Evolutionary conservation across 2,888 invertebrate genomes (phyloP).

Genomic region (Ariolimax columbianus): DNA sequence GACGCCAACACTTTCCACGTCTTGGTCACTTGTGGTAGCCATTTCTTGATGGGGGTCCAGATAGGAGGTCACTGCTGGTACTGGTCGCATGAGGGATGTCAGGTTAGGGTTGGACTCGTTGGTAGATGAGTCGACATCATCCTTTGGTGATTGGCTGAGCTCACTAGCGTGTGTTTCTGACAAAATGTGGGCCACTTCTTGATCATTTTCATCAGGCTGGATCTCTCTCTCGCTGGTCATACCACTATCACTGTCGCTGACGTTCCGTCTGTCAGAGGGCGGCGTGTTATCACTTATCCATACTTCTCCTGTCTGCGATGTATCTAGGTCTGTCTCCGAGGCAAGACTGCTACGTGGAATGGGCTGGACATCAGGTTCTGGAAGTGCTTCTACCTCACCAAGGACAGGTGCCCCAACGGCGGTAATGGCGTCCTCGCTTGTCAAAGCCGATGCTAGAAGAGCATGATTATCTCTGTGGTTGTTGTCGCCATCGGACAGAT

Average conservation of each 20-base stretch:
- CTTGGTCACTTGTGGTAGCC: neutral
- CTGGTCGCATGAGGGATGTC: neutral
- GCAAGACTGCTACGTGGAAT: neutral
- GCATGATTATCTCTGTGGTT: neutral
- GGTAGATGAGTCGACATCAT: neutral
- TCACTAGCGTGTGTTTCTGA: neutral
- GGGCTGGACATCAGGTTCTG: neutral
- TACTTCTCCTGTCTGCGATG: neutral
- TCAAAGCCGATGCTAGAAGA: neutral
- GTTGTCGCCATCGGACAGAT: neutral
- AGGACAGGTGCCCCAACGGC: neutral
- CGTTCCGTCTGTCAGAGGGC: neutral
- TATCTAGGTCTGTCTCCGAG: neutral
- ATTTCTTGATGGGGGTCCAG: neutral
- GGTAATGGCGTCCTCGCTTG: neutral
- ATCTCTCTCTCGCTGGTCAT: neutral
- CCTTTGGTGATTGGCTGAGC: neutral
- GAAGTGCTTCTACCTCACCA: neutral
- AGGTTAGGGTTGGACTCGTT: neutral
- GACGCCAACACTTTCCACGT: neutral
- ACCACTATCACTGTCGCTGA: neutral
- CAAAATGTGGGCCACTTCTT: conserved; percentile 21
- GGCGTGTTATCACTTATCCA: neutral
- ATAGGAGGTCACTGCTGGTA: neutral
- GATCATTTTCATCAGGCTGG: neutral